These are phyloP conservation scores for Drosophila sproati DNA, from an alignment of 1,140 invertebrate genomes.

Conservation along the genomic window DNA sequence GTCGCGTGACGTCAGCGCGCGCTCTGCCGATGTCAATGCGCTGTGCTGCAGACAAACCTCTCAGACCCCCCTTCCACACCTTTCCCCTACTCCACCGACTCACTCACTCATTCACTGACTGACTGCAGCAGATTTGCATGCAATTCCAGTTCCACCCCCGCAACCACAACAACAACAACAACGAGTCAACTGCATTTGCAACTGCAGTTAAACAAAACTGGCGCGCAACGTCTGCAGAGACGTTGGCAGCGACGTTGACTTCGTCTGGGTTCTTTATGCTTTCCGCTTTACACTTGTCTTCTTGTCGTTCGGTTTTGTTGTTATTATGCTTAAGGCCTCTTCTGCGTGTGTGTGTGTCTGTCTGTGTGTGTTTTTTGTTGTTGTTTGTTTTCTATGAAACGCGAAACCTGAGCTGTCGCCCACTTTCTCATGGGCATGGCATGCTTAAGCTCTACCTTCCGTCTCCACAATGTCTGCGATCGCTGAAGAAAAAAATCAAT, in stretches of 20 bases:
- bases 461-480: constrained; percentile 24
- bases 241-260: constrained; percentile 42
- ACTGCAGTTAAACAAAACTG: constrained; percentile 31
- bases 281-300: constrained; percentile 80
- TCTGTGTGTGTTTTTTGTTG: constrained; percentile 62
- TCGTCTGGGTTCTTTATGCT: constrained; percentile 67
- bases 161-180: constrained; percentile 21
- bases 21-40: constrained; percentile 40
- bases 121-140: constrained; percentile 36
- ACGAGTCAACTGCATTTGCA: constrained; percentile 16
- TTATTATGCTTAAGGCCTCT: constrained; percentile 66
- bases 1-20: constrained; percentile 43
- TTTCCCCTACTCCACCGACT: constrained; percentile 8
- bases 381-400: constrained; percentile 39
- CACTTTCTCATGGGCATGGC: neutral
- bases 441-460: neutral
- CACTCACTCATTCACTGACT: constrained; percentile 10
- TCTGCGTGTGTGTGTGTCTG: too few species aligned
- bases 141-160: constrained; percentile 12
- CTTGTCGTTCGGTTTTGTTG: constrained; percentile 37
- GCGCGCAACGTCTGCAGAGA: constrained; percentile 29
- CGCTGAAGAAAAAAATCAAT: constrained; percentile 33
- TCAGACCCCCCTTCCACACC: neutral
- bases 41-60: constrained; percentile 28
- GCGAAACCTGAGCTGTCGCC: constrained; percentile 26